Evolutionary conservation across 2,888 invertebrate genomes (phyloP), one percentile per base, ranked within the genome.

Genomic region (Lobophora halterata): DNA sequence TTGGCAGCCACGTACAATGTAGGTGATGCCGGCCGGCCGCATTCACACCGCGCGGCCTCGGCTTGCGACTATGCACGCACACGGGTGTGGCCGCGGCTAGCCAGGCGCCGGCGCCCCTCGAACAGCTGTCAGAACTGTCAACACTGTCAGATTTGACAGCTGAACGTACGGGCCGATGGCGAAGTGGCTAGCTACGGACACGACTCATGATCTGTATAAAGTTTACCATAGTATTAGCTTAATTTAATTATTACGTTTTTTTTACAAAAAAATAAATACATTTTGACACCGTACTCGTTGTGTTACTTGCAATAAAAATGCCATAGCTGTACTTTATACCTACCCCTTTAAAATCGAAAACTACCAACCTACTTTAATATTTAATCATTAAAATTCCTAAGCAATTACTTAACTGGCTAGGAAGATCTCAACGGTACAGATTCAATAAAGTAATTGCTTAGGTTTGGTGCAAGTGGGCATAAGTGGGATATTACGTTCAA

Each of bases 11-110:
- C 83, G 78, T 86, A 85, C 86, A 85, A 85, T 85, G 85, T 85
- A 85, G 85, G 86, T 85, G 85, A 58, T 50, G 65, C 52, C 80
- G 75, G 60, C 60, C 55, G 71, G 72, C 65, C 63, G 58, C 55
- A 49, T 40, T 51, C 46, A 48, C 57, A 61, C 63, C 71, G 50
- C 44, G 49, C 65, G 78, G 75, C 79, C 85, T 74, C 77, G 76
- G 79, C 85, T 62, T 78, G 86, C 81, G 86, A 83, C 85, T 85
- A 68, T 86, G 86, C 86, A 83, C 85, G 85, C 82, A 74, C 80
- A 68, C 76, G 78, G 82, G 76, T 77, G 67, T 59, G 61, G 58
- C 75, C 69, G 71, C 78, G 74, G 69, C 69, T 65, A 70, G 80
- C 75, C 82, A 85, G 82, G 75, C 81, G 74, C 63, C 57, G 37